These are phyloP conservation scores for Anguilla japonica DNA, from an alignment of 2,113 vertebrate genomes.

Conservation along the genomic window DNA sequence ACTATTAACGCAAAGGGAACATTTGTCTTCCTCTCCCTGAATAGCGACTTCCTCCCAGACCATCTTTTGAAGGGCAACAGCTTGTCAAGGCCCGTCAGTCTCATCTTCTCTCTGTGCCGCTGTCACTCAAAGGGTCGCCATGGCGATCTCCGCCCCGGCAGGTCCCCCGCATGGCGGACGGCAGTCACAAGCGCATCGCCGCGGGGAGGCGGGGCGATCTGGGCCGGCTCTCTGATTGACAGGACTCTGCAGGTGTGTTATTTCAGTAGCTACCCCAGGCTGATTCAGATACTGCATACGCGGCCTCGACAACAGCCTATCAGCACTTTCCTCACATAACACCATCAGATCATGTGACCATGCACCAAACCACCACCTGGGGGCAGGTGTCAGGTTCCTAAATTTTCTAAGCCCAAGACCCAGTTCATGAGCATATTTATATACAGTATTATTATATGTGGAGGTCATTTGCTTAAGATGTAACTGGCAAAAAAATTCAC, in stretches of 20 bases:
- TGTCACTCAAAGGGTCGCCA: conserved; percentile 69
- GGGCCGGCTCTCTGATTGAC: conserved; percentile 35
- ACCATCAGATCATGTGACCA: no score
- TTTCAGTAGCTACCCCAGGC: conserved; percentile 33
- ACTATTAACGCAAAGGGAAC: no score
- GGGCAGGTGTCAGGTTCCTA: no score
- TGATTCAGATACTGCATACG: no score
- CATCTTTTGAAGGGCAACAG: conserved; percentile 53
- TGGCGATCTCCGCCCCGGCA: conserved; percentile 58
- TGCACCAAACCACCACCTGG: no score
- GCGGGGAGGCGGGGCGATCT: background rate
- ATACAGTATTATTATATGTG: no score
- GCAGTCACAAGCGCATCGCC: conserved; percentile 55
- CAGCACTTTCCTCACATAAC: no score
- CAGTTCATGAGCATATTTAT: no score
- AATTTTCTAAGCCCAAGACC: no score
- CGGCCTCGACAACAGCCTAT: no score
- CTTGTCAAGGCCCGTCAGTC: conserved; percentile 60
- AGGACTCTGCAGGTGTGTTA: conserved; percentile 49
- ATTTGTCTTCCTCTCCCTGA: background rate
- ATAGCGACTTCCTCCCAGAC: conserved; percentile 45
- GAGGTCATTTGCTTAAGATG: no score
- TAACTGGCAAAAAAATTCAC: no score
- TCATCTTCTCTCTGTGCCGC: conserved; percentile 65
- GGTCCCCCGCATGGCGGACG: conserved; percentile 63